Percentiles rank a stretch among this genome's conserved stretches.
These are phyloP conservation scores for Eutolmus rufibarbis DNA, from an alignment of 2,888 invertebrate genomes.

Conservation along the genomic window DNA sequence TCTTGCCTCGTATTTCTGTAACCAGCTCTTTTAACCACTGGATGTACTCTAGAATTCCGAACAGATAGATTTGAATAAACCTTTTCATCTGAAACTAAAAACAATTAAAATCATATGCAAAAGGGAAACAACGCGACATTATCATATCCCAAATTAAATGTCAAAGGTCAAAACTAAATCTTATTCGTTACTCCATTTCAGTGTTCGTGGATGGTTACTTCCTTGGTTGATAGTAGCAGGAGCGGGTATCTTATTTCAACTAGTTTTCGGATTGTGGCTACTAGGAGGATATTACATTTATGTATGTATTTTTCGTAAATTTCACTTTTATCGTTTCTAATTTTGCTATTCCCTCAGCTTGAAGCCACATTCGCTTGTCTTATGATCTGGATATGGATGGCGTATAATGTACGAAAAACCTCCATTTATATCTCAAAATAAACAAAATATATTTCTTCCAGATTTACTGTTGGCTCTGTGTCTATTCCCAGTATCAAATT, in stretches of 20 bases:
- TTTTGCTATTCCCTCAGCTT: conserved; percentile 67
- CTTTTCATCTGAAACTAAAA: no score
- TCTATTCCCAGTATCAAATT: conserved; percentile 84
- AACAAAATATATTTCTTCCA: conserved; percentile 62
- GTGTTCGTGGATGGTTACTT: conserved; percentile 80
- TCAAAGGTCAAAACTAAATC: no score
- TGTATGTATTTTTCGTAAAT: conserved; percentile 67
- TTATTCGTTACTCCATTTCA: conserved; percentile 62
- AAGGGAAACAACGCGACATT: no score
- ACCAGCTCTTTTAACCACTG: no score
- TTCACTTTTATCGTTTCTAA: conserved; percentile 19
- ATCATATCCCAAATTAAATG: no score
- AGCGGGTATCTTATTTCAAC: conserved; percentile 75
- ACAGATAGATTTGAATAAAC: no score
- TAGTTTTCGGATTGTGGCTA: conserved; percentile 83
- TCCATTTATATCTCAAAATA: neutral
- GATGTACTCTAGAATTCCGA: no score
- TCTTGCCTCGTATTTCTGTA: no score
- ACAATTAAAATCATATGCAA: no score
- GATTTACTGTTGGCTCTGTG: conserved; percentile 88
- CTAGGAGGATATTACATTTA: conserved; percentile 90
- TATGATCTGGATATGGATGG: conserved; percentile 82
- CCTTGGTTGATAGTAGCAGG: conserved; percentile 80
- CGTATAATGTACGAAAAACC: conserved; percentile 76
- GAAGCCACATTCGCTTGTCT: conserved; percentile 80